These are phyloP conservation scores for Anastrepha obliqua DNA, from an alignment of 1,140 invertebrate species.

Conservation along the genomic window DNA sequence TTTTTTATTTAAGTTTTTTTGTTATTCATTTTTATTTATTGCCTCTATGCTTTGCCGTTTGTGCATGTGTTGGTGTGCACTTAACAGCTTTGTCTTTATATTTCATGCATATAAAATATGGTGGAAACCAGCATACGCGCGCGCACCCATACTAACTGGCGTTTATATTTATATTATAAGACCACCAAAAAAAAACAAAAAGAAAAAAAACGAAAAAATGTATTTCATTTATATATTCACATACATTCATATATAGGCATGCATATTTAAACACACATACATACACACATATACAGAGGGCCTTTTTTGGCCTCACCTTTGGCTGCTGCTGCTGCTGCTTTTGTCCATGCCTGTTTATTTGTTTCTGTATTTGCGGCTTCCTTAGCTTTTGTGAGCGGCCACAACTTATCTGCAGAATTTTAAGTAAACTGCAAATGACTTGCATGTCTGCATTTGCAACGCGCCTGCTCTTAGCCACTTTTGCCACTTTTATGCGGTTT, in stretches of 20 bases:
- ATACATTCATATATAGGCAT: not conserved
- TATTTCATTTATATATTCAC: too few relatives aligned
- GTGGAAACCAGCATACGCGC: not conserved
- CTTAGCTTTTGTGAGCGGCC: not conserved
- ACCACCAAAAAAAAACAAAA: too few relatives aligned
- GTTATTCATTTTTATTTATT: not conserved
- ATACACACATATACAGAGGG: not conserved
- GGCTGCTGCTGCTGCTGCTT: not conserved
- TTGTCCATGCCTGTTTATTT: not conserved
- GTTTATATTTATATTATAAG: too few relatives aligned
- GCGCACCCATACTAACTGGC: not conserved
- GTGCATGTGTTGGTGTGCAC: too few relatives aligned
- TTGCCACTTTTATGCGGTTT: slow-evolving; percentile 14
- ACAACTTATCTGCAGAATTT: slow-evolving; percentile 44
- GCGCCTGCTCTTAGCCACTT: not conserved
- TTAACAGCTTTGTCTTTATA: slow-evolving; percentile 42
- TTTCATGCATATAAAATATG: slow-evolving; percentile 41
- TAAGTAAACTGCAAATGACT: slow-evolving; percentile 46
- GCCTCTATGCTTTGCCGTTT: not conserved
- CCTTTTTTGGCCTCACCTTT: slow-evolving; percentile 9
- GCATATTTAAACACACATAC: too few relatives aligned
- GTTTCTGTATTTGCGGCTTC: not conserved
- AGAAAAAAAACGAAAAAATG: too few relatives aligned
- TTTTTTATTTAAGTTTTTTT: not conserved
- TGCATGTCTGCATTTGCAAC: slow-evolving; percentile 10